phyloP scores from a whole-genome alignment of 2,888 invertebrate species.

The Charanyca ferruginea region DNA sequence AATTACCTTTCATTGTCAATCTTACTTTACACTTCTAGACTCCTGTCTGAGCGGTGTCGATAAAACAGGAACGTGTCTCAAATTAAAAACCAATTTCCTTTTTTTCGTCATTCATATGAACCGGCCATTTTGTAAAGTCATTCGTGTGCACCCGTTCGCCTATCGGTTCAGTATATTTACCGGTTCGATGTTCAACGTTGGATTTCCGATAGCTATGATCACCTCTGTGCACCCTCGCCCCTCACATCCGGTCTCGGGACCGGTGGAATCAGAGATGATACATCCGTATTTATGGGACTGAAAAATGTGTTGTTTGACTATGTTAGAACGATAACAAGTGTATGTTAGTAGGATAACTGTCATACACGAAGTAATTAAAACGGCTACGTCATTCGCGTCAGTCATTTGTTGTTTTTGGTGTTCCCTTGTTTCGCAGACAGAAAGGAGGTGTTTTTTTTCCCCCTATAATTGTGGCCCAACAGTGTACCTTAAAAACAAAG shows the following conservation, averaged over 20 bases:
- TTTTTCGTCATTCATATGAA: conserved; percentile 17
- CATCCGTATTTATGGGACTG: conserved; percentile 24
- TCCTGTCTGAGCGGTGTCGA: no score
- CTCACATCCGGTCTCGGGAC: conserved; percentile 29
- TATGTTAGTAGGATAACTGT: not conserved
- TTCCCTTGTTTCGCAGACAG: no score
- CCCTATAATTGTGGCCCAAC: no score
- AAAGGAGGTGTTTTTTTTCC: no score
- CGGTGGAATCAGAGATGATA: conserved; percentile 18
- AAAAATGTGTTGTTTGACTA: conserved; percentile 27
- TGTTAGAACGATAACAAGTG: not conserved
- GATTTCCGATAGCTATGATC: conserved; percentile 51
- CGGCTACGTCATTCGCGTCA: no score
- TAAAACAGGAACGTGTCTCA: not conserved
- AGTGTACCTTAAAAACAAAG: no score
- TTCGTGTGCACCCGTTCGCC: conserved; percentile 29
- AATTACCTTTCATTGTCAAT: no score
- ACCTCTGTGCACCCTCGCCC: conserved; percentile 47
- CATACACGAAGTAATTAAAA: no score
- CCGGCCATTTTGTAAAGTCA: conserved; percentile 28
- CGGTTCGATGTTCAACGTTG: conserved; percentile 43
- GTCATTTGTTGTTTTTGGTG: not conserved
- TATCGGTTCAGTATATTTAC: conserved; percentile 45
- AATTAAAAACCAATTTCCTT: conserved; percentile 29
- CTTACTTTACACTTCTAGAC: no score